Evolutionary conservation across 2,797 vertebrate genomes (phyloP).

Genomic region (Melanotaenia boesemani): DNA sequence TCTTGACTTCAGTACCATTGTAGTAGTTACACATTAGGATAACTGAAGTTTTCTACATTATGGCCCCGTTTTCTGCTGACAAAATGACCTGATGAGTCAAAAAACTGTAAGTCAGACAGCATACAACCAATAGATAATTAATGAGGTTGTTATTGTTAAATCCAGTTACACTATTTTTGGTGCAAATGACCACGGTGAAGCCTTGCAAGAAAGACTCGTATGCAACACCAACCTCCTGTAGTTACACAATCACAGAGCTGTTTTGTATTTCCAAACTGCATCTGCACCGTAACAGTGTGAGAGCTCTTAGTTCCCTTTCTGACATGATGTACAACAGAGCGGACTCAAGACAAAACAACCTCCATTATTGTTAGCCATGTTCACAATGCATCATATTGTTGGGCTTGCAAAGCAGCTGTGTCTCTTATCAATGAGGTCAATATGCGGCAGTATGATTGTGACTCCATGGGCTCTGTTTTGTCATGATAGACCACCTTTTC

Average conservation of each 20-base stretch:
- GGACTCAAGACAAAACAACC: conserved; percentile 36
- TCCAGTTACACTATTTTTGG: conserved; percentile 6
- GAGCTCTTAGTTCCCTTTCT: background rate
- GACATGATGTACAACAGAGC: conserved; percentile 2
- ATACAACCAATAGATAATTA: background rate
- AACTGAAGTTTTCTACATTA: background rate
- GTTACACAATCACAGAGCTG: background rate
- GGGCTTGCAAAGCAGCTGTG: conserved; percentile 33
- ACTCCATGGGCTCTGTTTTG: conserved; percentile 42
- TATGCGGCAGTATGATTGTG: conserved; percentile 64
- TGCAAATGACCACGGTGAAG: background rate
- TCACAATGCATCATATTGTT: conserved; percentile 46
- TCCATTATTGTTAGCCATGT: conserved; percentile 18
- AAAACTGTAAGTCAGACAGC: background rate
- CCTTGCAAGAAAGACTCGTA: background rate
- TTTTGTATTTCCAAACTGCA: background rate
- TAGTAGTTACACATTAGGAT: background rate
- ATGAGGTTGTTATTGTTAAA: background rate
- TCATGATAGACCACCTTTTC: conserved; percentile 49
- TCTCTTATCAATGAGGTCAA: conserved; percentile 62
- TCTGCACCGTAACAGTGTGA: background rate
- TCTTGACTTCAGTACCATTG: background rate
- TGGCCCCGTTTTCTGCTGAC: background rate
- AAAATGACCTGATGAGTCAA: background rate
- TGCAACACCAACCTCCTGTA: conserved; percentile 3